These are phyloP conservation scores for Ciconia boyciana DNA, from an alignment of 2,113 vertebrate genomes.

Conservation along the genomic window DNA sequence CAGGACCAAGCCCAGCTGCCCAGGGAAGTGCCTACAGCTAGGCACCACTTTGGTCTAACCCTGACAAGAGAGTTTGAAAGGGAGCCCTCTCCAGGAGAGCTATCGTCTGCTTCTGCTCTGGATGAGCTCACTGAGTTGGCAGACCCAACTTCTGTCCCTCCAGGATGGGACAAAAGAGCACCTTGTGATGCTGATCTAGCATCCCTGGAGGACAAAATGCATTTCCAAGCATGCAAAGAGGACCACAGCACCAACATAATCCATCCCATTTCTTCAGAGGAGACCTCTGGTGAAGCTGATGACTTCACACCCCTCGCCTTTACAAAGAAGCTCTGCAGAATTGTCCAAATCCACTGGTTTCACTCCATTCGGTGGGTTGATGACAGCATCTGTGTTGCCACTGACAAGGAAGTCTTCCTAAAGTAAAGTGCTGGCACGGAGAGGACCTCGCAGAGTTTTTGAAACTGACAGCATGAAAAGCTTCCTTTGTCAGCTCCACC, in stretches of 20 bases:
- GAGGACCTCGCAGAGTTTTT: not conserved
- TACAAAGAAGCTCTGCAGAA: not conserved
- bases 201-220: not conserved
- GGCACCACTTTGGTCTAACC: not conserved
- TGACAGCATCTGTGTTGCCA: not conserved
- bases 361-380: fast-evolving
- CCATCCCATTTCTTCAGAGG: not conserved
- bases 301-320: fast-evolving
- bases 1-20: not conserved
- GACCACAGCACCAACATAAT: not conserved
- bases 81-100: not conserved
- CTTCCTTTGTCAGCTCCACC: not conserved
- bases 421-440: too few species aligned
- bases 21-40: not conserved
- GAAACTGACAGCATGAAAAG: not conserved
- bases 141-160: not conserved
- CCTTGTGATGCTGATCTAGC: not conserved
- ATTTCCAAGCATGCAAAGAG: not conserved
- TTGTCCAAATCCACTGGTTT: not conserved
- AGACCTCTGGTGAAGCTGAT: not conserved
- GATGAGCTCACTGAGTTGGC: fast-evolving
- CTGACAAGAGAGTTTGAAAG: not conserved
- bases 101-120: not conserved
- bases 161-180: not conserved
- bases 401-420: too few species aligned